A percentile compares a stretch with the other conserved stretches of the same genome.
Evolutionary conservation across 2,113 vertebrate genomes (phyloP).

Genomic region (Festucalex cinctus): DNA sequence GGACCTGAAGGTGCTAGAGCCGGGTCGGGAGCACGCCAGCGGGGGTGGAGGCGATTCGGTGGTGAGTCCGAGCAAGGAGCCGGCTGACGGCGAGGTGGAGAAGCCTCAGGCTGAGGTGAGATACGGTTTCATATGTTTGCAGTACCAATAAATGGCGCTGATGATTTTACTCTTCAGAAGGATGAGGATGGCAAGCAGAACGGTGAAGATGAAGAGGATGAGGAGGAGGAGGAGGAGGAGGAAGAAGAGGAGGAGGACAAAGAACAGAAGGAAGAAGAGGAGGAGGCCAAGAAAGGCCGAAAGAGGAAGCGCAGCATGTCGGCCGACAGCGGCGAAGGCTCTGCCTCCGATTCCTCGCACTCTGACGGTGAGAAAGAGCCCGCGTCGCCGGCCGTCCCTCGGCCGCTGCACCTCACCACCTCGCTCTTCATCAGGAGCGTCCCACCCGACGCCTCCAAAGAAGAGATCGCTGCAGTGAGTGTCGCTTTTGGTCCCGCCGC

Average conservation of each 20-base stretch:
- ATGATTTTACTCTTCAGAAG: constrained; percentile 6
- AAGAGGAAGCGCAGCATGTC: constrained; percentile 80
- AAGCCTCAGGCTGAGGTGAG: neutral
- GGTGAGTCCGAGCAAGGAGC: neutral
- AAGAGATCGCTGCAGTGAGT: constrained; percentile 84
- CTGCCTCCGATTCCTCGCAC: constrained; percentile 73
- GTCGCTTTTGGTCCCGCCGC: neutral
- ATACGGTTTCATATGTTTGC: neutral
- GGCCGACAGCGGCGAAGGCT: constrained; percentile 65
- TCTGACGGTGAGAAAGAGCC: constrained; percentile 56
- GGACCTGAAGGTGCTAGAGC: constrained; percentile 86
- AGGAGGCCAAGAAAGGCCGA: constrained; percentile 62
- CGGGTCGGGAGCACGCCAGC: constrained; percentile 14
- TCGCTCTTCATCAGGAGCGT: constrained; percentile 89
- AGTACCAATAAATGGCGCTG: neutral
- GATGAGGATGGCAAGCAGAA: constrained; percentile 25
- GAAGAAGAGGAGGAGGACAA: constrained; percentile 42
- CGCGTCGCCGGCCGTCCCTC: constrained; percentile 67
- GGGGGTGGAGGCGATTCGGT: constrained; percentile 4
- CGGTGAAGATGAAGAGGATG: constrained; percentile 38
- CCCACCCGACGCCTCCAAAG: constrained; percentile 83
- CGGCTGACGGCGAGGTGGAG: neutral
- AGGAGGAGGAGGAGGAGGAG: constrained; percentile 44
- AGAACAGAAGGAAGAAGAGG: constrained; percentile 38
- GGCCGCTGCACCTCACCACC: constrained; percentile 86